These are phyloP conservation scores for Cygnus olor DNA, from an alignment of 2,797 vertebrate species.

Conservation along the genomic window DNA sequence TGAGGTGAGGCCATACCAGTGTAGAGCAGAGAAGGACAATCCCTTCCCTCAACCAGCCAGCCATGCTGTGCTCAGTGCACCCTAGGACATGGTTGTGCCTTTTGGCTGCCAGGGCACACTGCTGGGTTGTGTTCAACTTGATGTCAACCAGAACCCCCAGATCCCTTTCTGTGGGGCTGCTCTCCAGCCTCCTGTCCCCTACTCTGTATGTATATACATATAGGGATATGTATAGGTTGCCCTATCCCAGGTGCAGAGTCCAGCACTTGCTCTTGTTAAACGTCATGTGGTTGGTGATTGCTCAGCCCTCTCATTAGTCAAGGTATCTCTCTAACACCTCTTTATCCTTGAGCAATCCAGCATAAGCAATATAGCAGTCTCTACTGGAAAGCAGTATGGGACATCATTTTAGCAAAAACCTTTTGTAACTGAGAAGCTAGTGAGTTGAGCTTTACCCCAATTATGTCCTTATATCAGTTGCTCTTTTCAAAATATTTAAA, in stretches of 20 bases:
- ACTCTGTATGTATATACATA: neutral
- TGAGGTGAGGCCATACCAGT: neutral
- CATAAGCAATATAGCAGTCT: neutral
- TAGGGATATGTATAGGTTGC: neutral
- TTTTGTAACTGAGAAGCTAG: neutral
- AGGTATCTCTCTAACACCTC: neutral
- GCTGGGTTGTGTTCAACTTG: neutral
- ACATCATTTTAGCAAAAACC: neutral
- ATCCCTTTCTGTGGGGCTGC: neutral
- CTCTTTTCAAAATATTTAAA: neutral
- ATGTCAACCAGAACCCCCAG: neutral
- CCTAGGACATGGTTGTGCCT: neutral
- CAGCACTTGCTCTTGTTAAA: neutral
- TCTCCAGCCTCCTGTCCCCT: neutral
- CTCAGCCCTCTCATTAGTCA: neutral
- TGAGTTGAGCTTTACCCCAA: fast-evolving
- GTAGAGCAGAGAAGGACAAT: neutral
- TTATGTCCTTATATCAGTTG: neutral
- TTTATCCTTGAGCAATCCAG: neutral
- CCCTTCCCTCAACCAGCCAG: neutral
- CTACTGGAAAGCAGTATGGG: neutral
- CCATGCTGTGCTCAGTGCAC: neutral
- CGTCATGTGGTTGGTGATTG: neutral
- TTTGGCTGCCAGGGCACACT: neutral
- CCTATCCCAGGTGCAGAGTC: neutral